phyloP scores from a whole-genome alignment of 2,888 invertebrate species.

The Archips xylosteana region DNA sequence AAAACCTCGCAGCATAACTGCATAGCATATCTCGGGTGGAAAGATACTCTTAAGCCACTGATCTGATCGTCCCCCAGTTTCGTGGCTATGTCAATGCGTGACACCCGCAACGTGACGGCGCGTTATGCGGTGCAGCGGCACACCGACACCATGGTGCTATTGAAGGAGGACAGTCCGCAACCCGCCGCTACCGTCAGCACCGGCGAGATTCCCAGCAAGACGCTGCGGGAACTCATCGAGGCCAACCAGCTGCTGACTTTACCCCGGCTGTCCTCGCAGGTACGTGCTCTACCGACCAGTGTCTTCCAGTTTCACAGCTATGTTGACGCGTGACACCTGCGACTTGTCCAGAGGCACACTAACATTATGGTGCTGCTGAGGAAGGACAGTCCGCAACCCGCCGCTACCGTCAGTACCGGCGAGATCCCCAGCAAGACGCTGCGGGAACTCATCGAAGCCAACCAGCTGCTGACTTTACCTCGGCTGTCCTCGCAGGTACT shows the following conservation, averaged over 20 bases:
- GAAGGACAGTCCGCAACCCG: slow-evolving; percentile 86
- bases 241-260: slow-evolving; percentile 95
- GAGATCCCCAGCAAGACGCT: slow-evolving; percentile 70
- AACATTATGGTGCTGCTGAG: too few species aligned
- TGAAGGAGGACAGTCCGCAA: slow-evolving; percentile 93
- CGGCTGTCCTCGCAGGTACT: neutral
- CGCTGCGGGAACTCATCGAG: slow-evolving; percentile 94
- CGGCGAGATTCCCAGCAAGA: slow-evolving; percentile 95
- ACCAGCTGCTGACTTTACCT: too few species aligned
- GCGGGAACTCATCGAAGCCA: too few species aligned
- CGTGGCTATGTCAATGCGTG: slow-evolving; percentile 87
- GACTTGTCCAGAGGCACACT: too few species aligned
- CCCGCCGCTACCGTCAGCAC: slow-evolving; percentile 95
- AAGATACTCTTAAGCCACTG: too few species aligned
- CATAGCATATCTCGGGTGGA: too few species aligned
- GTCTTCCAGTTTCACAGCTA: too few species aligned
- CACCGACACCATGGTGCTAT: slow-evolving; percentile 89
- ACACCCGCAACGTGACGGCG: slow-evolving; percentile 86
- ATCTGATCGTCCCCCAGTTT: slow-evolving; percentile 80
- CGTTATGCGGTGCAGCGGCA: slow-evolving; percentile 89
- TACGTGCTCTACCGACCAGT: neutral
- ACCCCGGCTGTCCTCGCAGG: slow-evolving; percentile 84
- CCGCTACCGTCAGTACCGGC: slow-evolving; percentile 86
- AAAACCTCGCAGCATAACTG: too few species aligned
- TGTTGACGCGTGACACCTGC: too few species aligned